Conservation (phyloP, 2,797 vertebrate genomes). For the Channallabes apus region DNA sequence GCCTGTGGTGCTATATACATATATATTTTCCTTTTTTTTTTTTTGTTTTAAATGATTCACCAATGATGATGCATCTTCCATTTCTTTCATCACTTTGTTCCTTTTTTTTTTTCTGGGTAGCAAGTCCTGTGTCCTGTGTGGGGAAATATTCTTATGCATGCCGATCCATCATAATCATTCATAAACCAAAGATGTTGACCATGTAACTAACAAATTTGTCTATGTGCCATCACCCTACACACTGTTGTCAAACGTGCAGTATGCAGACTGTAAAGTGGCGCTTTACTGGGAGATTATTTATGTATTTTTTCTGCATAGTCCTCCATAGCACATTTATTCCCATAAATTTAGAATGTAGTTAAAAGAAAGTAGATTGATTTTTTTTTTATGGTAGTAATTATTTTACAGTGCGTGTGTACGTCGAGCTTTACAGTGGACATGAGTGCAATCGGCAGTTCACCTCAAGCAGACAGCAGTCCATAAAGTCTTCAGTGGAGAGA, state of each 20-base stretch:
- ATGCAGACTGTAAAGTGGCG: conserved; percentile 56
- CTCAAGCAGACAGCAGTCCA: conserved; percentile 53
- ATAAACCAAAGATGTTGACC: conserved; percentile 48
- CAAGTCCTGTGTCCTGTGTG: conserved; percentile 55
- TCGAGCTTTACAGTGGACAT: conserved; percentile 55
- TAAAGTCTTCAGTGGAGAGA: conserved; percentile 13
- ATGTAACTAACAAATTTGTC: conserved; percentile 25
- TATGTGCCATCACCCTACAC: conserved; percentile 46
- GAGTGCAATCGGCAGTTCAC: conserved; percentile 56
- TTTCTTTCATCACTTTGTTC: conserved; percentile 40
- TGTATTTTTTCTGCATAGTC: conserved; percentile 52
- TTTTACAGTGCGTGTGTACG: conserved; percentile 54
- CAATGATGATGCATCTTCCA: conserved; percentile 63
- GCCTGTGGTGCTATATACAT: conserved; percentile 89
- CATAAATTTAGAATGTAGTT: conserved; percentile 20
- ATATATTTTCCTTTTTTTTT: conserved; percentile 57
- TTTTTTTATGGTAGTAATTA: conserved; percentile 40
- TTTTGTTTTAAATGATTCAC: conserved; percentile 65
- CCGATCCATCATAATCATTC: conserved; percentile 60
- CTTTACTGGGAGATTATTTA: conserved; percentile 76
- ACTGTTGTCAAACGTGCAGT: conserved; percentile 20
- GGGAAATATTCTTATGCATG: conserved; percentile 62
- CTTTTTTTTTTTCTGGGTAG: conserved; percentile 39
- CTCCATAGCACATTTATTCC: conserved; percentile 43
- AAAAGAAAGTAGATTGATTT: conserved; percentile 33